A percentile compares a stretch with the other conserved stretches of the same genome.
Conservation (phyloP, 2,113 vertebrate species). For the Calyptommatus sinebrachiatus region DNA sequence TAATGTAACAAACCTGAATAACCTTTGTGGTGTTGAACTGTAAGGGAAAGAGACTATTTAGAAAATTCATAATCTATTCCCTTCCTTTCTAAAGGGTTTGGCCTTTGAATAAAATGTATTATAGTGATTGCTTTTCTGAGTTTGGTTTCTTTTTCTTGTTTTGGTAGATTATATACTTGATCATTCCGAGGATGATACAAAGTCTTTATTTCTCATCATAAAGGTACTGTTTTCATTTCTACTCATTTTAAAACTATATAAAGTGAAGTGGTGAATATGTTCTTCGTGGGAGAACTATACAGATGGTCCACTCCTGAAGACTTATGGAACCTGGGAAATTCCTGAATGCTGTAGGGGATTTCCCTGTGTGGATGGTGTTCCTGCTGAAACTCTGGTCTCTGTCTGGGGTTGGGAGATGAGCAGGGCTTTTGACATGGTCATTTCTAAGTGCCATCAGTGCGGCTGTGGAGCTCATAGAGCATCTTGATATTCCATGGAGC, state of each 20-base stretch:
- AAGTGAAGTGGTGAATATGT: not conserved
- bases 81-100: not conserved
- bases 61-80: not conserved
- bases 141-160: conserved; percentile 18
- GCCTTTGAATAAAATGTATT: conserved; percentile 13
- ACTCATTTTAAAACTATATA: conserved; percentile 15
- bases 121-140: not conserved
- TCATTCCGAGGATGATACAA: conserved; percentile 96
- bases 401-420: too few species aligned
- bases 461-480: too few species aligned
- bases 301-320: too few species aligned
- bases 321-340: too few species aligned
- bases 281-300: not conserved
- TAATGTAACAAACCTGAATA: not conserved
- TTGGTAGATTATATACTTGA: conserved; percentile 85
- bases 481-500: too few species aligned
- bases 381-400: too few species aligned
- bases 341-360: too few species aligned
- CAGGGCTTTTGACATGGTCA: too few species aligned
- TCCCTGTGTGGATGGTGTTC: too few species aligned
- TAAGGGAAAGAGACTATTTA: not conserved
- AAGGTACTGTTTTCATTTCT: conserved; percentile 77
- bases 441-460: too few species aligned
- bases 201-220: conserved; percentile 96
- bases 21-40: not conserved